These are phyloP conservation scores for Limosa lapponica DNA, from an alignment of 2,797 vertebrate species.

Conservation along the genomic window DNA sequence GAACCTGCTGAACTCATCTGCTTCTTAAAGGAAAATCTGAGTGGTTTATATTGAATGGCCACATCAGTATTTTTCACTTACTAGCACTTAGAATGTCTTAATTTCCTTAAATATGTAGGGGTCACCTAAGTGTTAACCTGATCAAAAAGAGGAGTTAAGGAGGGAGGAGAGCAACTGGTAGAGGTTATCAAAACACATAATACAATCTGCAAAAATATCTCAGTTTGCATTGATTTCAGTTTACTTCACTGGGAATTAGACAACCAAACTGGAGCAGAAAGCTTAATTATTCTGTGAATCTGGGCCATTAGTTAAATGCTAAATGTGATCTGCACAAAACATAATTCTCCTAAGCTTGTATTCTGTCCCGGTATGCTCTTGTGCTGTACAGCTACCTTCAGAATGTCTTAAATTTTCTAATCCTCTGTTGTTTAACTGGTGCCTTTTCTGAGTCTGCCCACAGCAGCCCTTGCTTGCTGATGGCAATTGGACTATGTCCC, in stretches of 20 bases:
- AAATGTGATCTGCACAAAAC: not conserved
- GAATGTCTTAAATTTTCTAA: not conserved
- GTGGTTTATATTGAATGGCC: not conserved
- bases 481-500: not conserved
- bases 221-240: not conserved
- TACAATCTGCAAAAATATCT: not conserved
- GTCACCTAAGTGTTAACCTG: not conserved
- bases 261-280: not conserved
- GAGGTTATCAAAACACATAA: not conserved
- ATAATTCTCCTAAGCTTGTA: not conserved
- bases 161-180: not conserved
- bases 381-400: not conserved
- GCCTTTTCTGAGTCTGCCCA: not conserved
- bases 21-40: not conserved
- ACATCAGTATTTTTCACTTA: not conserved
- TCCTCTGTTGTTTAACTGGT: not conserved
- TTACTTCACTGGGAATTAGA: not conserved
- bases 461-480: not conserved
- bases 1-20: not conserved
- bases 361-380: not conserved
- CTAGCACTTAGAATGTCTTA: not conserved
- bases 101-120: not conserved
- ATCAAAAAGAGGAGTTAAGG: not conserved
- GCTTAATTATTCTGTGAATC: not conserved
- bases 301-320: not conserved